phyloP scores from a whole-genome alignment of 2,888 invertebrate genomes.

The Philonicus albiceps region DNA sequence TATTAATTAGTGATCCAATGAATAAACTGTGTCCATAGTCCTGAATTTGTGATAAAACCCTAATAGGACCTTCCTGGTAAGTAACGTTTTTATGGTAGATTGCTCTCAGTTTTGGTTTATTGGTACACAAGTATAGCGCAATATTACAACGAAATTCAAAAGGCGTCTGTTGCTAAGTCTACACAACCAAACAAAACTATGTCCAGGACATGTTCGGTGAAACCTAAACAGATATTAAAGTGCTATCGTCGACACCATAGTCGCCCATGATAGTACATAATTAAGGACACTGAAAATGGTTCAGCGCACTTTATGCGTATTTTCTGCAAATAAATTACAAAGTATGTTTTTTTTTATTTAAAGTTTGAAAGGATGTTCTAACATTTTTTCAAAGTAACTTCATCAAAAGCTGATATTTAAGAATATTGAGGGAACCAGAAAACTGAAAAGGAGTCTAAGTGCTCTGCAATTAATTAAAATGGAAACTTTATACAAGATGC shows the following conservation, averaged over 20 bases:
- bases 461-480: not conserved
- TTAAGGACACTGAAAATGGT: not conserved
- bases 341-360: not conserved
- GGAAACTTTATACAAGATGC: not conserved
- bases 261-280: not conserved
- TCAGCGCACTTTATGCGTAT: not conserved
- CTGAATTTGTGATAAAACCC: not conserved
- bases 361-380: not conserved
- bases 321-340: not conserved
- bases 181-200: not conserved
- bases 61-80: not conserved
- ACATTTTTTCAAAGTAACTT: not conserved
- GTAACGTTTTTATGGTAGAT: not conserved
- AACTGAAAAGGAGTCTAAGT: not conserved
- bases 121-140: not conserved
- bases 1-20: not conserved
- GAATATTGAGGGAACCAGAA: not conserved
- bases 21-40: not conserved
- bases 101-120: not conserved
- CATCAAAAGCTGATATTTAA: not conserved
- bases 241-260: not conserved
- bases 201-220: not conserved
- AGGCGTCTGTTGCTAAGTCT: not conserved
- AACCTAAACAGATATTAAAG: not conserved
- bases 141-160: not conserved